A percentile compares a stretch with the other conserved stretches of the same genome.
These are phyloP conservation scores for Strigamia crassipes DNA, from an alignment of 2,888 invertebrate genomes.

Conservation along the genomic window DNA sequence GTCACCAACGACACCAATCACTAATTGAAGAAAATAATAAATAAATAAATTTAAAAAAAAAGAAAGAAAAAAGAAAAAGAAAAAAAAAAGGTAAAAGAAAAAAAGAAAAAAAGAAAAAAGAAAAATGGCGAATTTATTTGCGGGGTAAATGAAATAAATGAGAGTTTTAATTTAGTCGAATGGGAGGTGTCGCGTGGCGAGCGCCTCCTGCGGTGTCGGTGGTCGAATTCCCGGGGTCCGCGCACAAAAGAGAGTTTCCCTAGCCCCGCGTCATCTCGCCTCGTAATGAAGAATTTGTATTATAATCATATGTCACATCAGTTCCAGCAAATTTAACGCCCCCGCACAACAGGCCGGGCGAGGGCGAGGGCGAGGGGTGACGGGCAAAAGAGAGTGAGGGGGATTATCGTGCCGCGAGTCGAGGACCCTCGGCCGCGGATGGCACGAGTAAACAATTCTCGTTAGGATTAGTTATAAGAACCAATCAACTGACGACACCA, in stretches of 20 bases:
- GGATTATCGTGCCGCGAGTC: neutral
- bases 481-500: conserved; percentile 42
- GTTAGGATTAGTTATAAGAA: conserved; percentile 44
- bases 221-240: neutral
- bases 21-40: neutral
- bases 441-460: conserved; percentile 41
- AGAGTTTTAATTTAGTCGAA: neutral
- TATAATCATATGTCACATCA: conserved; percentile 47
- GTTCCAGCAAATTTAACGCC: conserved; percentile 46
- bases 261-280: neutral
- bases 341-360: neutral
- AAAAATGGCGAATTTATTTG: too few species aligned
- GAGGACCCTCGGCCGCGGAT: neutral
- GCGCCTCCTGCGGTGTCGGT: conserved; percentile 20
- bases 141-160: neutral
- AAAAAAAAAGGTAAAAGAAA: too few species aligned
- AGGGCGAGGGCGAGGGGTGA: neutral
- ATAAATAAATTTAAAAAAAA: too few species aligned
- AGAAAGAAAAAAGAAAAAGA: too few species aligned
- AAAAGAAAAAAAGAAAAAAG: too few species aligned
- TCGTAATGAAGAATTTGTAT: conserved; percentile 47
- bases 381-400: conserved; percentile 22
- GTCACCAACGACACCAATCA: neutral
- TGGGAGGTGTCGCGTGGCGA: neutral
- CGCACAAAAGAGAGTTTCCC: neutral